These are phyloP conservation scores for Rhabdophis nuchalis DNA, from an alignment of 2,797 vertebrate species.

Conservation along the genomic window DNA sequence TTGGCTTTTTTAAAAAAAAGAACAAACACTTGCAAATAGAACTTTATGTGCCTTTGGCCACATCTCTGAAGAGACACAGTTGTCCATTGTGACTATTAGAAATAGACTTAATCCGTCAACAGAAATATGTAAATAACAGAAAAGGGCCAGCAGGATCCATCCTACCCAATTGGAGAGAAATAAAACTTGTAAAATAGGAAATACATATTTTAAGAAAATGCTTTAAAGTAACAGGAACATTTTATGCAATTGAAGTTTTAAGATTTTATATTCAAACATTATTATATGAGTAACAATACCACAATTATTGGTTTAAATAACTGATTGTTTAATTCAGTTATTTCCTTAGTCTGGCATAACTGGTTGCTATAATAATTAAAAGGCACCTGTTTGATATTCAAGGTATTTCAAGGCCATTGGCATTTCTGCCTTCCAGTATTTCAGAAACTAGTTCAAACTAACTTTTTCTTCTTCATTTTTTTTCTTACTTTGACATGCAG, in stretches of 20 bases:
- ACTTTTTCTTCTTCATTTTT: not conserved
- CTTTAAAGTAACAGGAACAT: not conserved
- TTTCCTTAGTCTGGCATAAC: not conserved
- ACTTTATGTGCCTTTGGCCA: constrained; percentile 33
- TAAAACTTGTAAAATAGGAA: not conserved
- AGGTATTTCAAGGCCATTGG: not conserved
- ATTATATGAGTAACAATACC: not conserved
- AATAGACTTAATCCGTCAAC: constrained; percentile 26
- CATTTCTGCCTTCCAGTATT: not conserved
- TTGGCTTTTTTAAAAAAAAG: constrained; percentile 43
- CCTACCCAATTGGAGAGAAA: not conserved
- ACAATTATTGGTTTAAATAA: not conserved
- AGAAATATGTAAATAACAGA: not conserved
- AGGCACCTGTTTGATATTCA: not conserved
- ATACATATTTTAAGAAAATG: not conserved
- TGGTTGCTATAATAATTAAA: not conserved
- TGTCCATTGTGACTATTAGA: constrained; percentile 37
- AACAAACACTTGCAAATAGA: constrained; percentile 46
- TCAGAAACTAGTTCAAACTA: not conserved
- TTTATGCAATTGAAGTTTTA: not conserved
- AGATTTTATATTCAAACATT: not conserved
- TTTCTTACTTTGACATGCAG: not conserved
- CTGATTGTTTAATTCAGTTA: not conserved
- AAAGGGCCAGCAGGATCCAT: not conserved
- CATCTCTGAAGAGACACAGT: constrained; percentile 42